Percentiles rank a stretch among this genome's conserved stretches.
Conservation (phyloP, 2,797 vertebrate species). For the Fratercula arctica region DNA sequence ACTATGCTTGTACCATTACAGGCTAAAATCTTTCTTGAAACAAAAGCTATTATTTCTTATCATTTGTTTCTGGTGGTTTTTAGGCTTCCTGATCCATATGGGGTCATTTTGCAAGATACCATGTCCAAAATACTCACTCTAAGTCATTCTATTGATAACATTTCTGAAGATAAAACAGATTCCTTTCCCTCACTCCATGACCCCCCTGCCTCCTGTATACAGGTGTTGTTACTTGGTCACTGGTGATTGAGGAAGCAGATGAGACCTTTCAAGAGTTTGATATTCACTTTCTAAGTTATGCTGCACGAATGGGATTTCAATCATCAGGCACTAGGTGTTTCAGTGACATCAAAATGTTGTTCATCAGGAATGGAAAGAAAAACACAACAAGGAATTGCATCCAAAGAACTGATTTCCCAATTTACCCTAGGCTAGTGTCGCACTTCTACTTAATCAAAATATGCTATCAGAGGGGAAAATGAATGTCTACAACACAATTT, state of each 20-base stretch:
- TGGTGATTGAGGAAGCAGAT: neutral
- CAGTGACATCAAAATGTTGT: neutral
- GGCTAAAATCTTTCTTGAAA: neutral
- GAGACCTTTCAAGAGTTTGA: neutral
- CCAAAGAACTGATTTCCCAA: conserved; percentile 55
- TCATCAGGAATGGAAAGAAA: neutral
- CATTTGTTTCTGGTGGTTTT: neutral
- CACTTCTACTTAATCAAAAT: conserved; percentile 63
- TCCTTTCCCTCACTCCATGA: neutral
- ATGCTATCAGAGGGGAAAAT: conserved; percentile 45
- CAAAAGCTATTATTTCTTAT: neutral
- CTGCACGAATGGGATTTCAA: neutral
- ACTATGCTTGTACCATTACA: neutral
- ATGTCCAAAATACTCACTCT: neutral
- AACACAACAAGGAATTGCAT: conserved; percentile 23
- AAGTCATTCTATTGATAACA: neutral
- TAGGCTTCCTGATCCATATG: neutral
- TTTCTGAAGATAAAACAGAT: neutral
- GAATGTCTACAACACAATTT: conserved; percentile 63
- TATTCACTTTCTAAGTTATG: conserved; percentile 6
- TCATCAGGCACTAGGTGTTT: neutral
- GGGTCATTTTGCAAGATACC: neutral
- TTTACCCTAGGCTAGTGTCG: conserved; percentile 54
- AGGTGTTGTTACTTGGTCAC: neutral
- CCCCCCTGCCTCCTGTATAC: neutral